Base-by-base conservation (phyloP, 2,113 vertebrate species). In the Scomber colias region DNA sequence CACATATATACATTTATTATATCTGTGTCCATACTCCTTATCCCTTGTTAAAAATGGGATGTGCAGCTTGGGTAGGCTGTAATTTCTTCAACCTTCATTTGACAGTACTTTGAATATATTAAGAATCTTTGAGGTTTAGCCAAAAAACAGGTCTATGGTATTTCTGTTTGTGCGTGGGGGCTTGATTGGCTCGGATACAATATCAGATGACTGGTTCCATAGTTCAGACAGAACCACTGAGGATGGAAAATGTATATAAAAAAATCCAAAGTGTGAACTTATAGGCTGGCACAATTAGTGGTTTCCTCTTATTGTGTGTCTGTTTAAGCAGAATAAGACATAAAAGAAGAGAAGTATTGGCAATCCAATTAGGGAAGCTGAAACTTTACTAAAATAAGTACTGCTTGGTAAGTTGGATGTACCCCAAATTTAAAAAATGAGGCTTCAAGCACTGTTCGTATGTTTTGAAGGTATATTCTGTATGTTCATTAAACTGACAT, bases 381-480 rank as follows among this genome's bases (percentile, higher is more conserved):
- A 59, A 69, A 55, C 46, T 40, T 66, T 11, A 10, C 27, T 62
- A 35, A 61, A 68, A 53, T 8, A 3, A 74, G 35, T n/a, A 24
- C 50, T 50, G 79, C 71, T 49, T 16, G 21, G 16, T 48, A 50
- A 31, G 11, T 44, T 72, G 55, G 70, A 62, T 17, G 56, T 24
- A 49, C 49, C 24, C 73, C 54, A 77, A 61, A 21, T 62, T 16
- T 7, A 57, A 19, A 11, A 49, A 54, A 44, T 24, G 40, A 30
- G 27, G 35, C 35, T 40, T 40, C 35, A 40, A 40, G 35, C 24
- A 50, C 21, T 16, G 44, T 21, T 45, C 3, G n/a, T 21, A 35
- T 48, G 31, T 66, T 64, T 60, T 64, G n/a, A 19, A n/a, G 46
- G 35, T 54, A 44, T 46, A 61, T 51, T 57, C 54, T 75, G 6